These are phyloP conservation scores for Denticeps clupeoides DNA, from an alignment of 2,797 vertebrate species.

Conservation along the genomic window DNA sequence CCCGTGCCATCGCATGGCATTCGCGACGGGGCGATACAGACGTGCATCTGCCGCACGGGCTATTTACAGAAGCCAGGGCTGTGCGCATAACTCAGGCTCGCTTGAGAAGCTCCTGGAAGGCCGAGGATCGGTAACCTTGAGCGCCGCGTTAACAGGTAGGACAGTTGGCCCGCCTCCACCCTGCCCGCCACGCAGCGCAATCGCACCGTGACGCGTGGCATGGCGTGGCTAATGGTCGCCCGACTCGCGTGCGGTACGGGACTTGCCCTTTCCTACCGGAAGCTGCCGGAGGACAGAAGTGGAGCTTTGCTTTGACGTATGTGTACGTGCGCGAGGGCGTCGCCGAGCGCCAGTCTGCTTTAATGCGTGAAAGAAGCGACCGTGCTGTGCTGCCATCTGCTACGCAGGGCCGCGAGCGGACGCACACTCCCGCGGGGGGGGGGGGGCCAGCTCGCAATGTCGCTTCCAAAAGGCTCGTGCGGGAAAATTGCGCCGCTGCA, in stretches of 20 bases:
- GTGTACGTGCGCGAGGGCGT: neutral
- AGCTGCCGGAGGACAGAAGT: too few species aligned
- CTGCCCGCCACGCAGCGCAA: too few species aligned
- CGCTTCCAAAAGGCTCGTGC: conserved; percentile 39
- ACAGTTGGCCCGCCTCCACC: conserved; percentile 21
- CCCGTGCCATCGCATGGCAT: conserved; percentile 23
- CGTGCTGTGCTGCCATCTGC: conserved; percentile 62
- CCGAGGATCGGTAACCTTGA: conserved; percentile 41
- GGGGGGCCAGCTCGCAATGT: conserved; percentile 38
- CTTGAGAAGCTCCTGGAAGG: conserved; percentile 46
- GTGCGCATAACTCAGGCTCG: conserved; percentile 48
- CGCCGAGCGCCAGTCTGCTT: too few species aligned
- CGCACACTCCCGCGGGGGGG: conserved; percentile 28
- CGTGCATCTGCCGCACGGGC: conserved; percentile 54
- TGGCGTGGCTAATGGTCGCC: too few species aligned
- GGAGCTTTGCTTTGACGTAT: too few species aligned
- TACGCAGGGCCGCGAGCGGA: conserved; percentile 58
- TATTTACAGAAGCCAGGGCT: conserved; percentile 53
- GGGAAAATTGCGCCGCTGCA: conserved; percentile 37
- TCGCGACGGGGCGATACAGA: conserved; percentile 14
- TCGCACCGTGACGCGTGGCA: neutral
- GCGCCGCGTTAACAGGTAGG: conserved; percentile 28
- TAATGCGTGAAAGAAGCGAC: conserved; percentile 43
- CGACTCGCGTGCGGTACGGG: too few species aligned
- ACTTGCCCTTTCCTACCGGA: too few species aligned